Evolutionary conservation across 2,888 invertebrate species (phyloP).

Genomic region (Prenolepis imparis): DNA sequence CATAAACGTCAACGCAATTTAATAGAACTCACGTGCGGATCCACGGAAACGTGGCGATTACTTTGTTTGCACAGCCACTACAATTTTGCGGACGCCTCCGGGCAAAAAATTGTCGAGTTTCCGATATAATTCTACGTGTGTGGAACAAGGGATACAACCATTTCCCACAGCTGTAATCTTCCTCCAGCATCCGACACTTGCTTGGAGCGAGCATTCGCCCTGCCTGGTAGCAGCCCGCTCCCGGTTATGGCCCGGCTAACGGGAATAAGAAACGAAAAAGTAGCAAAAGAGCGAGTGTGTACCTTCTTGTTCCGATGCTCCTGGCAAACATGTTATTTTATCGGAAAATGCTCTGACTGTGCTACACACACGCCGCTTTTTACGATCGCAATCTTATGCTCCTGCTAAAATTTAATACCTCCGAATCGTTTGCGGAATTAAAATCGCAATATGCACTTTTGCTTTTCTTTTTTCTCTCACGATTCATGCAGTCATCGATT

Average conservation of each 20-base stretch:
- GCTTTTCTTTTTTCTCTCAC: background rate
- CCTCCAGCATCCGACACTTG: slow-evolving; percentile 2
- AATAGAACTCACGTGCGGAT: slow-evolving; percentile 46
- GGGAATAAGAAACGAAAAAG: slow-evolving; percentile 44
- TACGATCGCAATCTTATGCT: slow-evolving; percentile 9
- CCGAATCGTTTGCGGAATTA: slow-evolving; percentile 1
- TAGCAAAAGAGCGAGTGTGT: background rate
- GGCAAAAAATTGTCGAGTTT: slow-evolving; percentile 43
- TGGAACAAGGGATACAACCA: slow-evolving; percentile 48
- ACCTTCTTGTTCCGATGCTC: slow-evolving; percentile 20
- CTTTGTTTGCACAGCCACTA: slow-evolving; percentile 35
- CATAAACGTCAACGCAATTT: slow-evolving; percentile 45
- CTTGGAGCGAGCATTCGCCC: background rate
- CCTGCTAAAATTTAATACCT: background rate
- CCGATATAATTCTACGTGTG: slow-evolving; percentile 41
- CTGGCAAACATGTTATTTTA: slow-evolving; percentile 49
- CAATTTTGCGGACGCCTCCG: slow-evolving; percentile 18
- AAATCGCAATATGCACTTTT: background rate
- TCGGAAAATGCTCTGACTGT: slow-evolving; percentile 31
- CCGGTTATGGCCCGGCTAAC: slow-evolving; percentile 42
- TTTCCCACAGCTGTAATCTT: slow-evolving; percentile 53
- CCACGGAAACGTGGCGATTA: slow-evolving; percentile 42
- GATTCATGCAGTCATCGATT: background rate
- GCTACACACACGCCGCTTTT: background rate
- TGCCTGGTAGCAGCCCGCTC: slow-evolving; percentile 5